These are phyloP conservation scores for Rotaria sp. DNA, from an alignment of 2,888 invertebrate species.

Conservation along the genomic window DNA sequence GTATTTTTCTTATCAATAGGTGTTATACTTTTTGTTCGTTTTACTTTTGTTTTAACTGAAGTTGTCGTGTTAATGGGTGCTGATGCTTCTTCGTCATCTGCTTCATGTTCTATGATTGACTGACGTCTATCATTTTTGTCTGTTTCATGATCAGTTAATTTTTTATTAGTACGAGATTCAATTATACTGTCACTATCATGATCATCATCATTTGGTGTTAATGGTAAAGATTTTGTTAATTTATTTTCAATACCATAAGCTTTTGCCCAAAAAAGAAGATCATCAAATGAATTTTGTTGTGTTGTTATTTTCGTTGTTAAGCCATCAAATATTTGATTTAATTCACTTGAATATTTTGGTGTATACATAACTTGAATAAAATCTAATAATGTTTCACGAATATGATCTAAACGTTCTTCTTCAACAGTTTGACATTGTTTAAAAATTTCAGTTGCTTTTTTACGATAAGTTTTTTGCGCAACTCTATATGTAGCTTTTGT, in stretches of 20 bases:
- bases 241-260: neutral
- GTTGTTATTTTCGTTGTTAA: neutral
- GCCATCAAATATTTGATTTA: neutral
- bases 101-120: neutral
- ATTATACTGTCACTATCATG: neutral
- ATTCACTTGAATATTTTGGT: neutral
- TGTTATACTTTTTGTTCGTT: neutral
- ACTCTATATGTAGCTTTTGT: neutral
- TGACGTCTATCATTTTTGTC: neutral
- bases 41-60: neutral
- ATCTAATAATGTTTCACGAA: constrained; percentile 10
- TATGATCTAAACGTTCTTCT: neutral
- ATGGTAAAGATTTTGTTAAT: neutral
- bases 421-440: neutral
- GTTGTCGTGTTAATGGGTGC: neutral
- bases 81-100: neutral
- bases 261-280: neutral
- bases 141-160: neutral
- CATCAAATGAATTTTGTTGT: constrained; percentile 10
- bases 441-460: neutral
- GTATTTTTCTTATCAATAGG: neutral
- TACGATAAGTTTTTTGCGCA: neutral
- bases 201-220: neutral
- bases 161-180: neutral
- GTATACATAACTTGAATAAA: neutral